Conservation (phyloP, 2,113 vertebrate genomes). For the Chiloscyllium plagiosum region DNA sequence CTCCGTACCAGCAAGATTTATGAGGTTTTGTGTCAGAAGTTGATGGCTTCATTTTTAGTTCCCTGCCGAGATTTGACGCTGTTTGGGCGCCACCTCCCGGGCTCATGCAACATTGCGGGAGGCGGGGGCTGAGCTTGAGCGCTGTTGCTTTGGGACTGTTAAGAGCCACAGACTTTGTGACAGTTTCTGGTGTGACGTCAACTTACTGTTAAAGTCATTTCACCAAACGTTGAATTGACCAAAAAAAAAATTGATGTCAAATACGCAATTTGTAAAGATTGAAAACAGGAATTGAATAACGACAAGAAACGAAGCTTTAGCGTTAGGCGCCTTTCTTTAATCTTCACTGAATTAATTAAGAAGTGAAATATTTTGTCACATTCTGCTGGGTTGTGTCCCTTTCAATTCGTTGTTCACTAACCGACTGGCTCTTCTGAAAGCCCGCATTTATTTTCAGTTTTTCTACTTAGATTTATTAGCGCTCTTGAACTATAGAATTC, state of each 20-base stretch:
- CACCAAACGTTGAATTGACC: background rate
- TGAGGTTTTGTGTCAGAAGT: slow-evolving; percentile 17
- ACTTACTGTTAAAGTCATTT: background rate
- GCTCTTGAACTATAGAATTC: background rate
- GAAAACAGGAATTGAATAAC: background rate
- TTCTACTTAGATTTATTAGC: background rate
- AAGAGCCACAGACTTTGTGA: background rate
- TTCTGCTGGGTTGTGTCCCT: background rate
- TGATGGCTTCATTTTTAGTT: slow-evolving; percentile 12
- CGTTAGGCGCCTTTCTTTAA: background rate
- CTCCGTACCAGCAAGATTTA: slow-evolving; percentile 45
- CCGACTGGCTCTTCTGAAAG: background rate
- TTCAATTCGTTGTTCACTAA: background rate
- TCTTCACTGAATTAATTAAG: background rate
- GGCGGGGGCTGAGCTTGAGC: background rate
- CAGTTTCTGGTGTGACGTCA: background rate
- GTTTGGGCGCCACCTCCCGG: slow-evolving; percentile 28
- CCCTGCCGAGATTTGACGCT: background rate
- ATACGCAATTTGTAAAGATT: background rate
- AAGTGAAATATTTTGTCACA: background rate
- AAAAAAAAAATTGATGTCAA: background rate
- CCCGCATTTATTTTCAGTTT: background rate
- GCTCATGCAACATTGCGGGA: background rate
- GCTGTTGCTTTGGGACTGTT: background rate
- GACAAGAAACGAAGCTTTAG: background rate